phyloP scores from a whole-genome alignment of 1,140 invertebrate species.

The Sitobion miscanthi region DNA sequence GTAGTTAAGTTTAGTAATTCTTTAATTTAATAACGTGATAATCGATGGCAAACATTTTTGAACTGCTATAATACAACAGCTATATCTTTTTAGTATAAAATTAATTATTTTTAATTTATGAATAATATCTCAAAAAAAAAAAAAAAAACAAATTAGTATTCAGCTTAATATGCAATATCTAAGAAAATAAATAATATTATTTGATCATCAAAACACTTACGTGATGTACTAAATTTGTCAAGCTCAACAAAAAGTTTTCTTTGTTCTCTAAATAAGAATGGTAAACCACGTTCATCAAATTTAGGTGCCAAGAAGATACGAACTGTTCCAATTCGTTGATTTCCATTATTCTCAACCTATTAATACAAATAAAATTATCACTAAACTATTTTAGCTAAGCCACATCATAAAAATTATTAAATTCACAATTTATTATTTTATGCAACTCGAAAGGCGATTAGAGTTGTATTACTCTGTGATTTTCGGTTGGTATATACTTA shows the following conservation, averaged over 20 bases:
- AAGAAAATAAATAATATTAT: neutral
- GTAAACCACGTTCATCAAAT: constrained; percentile 66
- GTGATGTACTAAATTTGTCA: constrained; percentile 66
- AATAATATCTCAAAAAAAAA: no score
- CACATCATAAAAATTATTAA: no score
- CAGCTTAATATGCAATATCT: neutral
- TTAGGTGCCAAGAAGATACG: constrained; percentile 70
- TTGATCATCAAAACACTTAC: constrained; percentile 62
- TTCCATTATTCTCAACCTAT: constrained; percentile 61
- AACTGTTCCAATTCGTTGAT: constrained; percentile 65
- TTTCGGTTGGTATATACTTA: no score
- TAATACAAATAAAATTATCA: neutral
- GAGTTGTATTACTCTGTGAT: no score
- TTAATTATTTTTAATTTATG: no score
- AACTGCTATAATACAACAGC: neutral
- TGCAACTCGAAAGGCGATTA: no score
- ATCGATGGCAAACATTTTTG: neutral
- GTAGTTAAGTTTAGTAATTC: neutral
- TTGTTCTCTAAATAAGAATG: constrained; percentile 65
- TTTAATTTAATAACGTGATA: neutral
- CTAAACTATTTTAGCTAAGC: neutral
- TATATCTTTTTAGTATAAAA: neutral
- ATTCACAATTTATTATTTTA: no score
- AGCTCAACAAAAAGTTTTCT: constrained; percentile 67
- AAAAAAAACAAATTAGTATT: no score